Percentiles rank a stretch among this genome's conserved stretches.
phyloP scores from a whole-genome alignment of 2,888 invertebrate species.

The Capitulum mitella region DNA sequence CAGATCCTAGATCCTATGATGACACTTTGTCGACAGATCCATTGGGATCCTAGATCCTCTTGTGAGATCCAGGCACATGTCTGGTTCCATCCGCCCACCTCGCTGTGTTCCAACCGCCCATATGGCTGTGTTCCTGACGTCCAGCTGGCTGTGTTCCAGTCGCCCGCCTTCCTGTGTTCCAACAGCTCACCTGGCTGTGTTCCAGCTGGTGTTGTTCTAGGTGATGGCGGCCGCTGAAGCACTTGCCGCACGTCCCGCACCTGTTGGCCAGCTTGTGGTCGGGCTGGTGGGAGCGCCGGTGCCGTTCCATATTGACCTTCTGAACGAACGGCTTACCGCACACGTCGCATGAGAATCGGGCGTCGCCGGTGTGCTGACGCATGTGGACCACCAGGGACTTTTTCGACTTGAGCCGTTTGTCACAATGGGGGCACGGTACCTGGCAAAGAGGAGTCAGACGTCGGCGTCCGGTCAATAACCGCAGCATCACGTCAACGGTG shows the following conservation, averaged over 20 bases:
- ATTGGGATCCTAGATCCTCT: no score
- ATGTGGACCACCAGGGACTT: not conserved
- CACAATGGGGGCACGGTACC: not conserved
- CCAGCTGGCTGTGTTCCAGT: not conserved
- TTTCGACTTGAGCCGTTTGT: not conserved
- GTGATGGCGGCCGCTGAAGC: not conserved
- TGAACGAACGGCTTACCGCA: not conserved
- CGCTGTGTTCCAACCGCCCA: no score
- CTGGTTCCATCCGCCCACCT: no score
- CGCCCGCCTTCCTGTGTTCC: not conserved
- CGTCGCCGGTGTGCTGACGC: not conserved
- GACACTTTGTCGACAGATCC: no score
- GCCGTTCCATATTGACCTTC: constrained; percentile 3
- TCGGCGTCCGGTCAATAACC: no score
- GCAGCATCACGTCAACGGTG: no score
- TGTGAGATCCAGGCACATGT: no score
- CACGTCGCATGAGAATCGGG: not conserved
- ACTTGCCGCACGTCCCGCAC: not conserved
- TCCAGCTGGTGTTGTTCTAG: not conserved
- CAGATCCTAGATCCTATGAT: no score
- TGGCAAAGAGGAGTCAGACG: no score
- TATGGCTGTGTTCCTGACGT: no score
- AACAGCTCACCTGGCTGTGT: not conserved
- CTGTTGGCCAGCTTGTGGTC: not conserved
- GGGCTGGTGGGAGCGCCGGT: not conserved